phyloP scores from a whole-genome alignment of 1,140 invertebrate genomes.

The Papilio helenus region DNA sequence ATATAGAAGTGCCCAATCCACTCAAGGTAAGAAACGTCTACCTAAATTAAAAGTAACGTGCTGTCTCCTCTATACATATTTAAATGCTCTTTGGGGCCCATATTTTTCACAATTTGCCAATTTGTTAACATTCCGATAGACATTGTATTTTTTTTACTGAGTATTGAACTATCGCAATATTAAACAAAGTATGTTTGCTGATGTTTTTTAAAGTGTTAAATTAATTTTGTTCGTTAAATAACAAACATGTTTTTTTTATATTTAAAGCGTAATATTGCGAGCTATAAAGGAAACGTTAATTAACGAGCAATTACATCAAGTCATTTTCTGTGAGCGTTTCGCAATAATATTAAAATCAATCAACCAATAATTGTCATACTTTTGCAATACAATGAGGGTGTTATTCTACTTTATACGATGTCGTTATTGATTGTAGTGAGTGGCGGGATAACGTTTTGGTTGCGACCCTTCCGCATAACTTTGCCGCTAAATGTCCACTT shows the following conservation, averaged over 20 bases:
- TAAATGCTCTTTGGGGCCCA: constrained; percentile 74
- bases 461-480: constrained; percentile 37
- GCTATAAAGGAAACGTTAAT: background rate
- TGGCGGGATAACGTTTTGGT: constrained; percentile 23
- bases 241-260: constrained; percentile 26
- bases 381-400: background rate
- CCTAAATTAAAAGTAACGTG: constrained; percentile 77
- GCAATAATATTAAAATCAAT: constrained; percentile 16
- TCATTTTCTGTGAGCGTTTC: background rate
- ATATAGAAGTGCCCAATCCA: constrained; percentile 59
- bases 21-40: constrained; percentile 61
- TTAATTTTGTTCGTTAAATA: constrained; percentile 42
- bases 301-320: background rate
- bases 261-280: background rate
- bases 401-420: constrained; percentile 9
- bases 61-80: constrained; percentile 77
- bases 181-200: constrained; percentile 40
- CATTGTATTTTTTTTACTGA: constrained; percentile 63
- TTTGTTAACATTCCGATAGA: constrained; percentile 64
- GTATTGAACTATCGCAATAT: constrained; percentile 65
- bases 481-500: constrained; percentile 40
- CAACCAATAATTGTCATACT: background rate
- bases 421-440: constrained; percentile 32
- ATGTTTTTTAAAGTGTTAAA: too few relatives aligned
- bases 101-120: constrained; percentile 66